Conservation (phyloP, 1,140 invertebrate genomes). For the Tetragnatha versicolor region DNA sequence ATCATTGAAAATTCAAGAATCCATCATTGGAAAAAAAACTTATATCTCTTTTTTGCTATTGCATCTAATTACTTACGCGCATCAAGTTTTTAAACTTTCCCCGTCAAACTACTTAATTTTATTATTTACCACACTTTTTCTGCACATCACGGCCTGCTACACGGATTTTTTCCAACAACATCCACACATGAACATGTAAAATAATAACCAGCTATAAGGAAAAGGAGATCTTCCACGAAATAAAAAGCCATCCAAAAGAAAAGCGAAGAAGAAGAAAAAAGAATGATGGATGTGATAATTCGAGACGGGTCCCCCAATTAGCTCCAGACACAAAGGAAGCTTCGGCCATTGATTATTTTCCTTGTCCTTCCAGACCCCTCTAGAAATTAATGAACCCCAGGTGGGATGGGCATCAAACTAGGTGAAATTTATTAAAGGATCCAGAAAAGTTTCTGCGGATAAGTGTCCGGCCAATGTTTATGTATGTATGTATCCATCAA, state of each 20-base stretch:
- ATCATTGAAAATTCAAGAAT: too few species aligned
- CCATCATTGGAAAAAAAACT: too few species aligned
- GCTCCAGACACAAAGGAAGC: background rate
- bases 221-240: too few species aligned
- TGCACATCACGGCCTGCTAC: too few species aligned
- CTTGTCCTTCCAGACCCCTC: background rate
- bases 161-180: too few species aligned
- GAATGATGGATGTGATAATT: background rate
- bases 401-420: conserved; percentile 31
- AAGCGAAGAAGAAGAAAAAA: background rate
- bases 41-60: too few species aligned
- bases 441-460: background rate
- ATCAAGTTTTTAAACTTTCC: too few species aligned
- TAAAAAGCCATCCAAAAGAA: background rate
- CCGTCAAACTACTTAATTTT: too few species aligned
- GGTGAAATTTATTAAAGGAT: conserved; percentile 46
- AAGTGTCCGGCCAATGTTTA: conserved; percentile 29
- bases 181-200: too few species aligned
- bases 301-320: conserved; percentile 7
- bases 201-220: too few species aligned
- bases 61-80: too few species aligned
- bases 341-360: background rate
- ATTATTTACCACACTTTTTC: too few species aligned
- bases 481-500: conserved; percentile 51
- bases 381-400: conserved; percentile 39